These are phyloP conservation scores for Sinocyclocheilus rhinocerous DNA, from an alignment of 2,113 vertebrate genomes.

Conservation along the genomic window DNA sequence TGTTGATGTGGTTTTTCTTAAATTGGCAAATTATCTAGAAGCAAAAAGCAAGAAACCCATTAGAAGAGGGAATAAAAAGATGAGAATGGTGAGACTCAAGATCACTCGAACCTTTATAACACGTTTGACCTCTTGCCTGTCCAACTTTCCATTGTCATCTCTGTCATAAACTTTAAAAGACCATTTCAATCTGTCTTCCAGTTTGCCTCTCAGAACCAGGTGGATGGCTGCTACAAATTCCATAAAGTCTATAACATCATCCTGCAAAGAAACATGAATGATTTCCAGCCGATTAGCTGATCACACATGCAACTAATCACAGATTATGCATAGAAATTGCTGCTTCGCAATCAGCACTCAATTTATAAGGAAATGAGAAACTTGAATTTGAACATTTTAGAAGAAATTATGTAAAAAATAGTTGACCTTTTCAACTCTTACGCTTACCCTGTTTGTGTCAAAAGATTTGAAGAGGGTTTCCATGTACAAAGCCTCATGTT, in stretches of 20 bases:
- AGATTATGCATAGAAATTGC: slow-evolving; percentile 27
- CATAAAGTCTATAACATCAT: slow-evolving; percentile 83
- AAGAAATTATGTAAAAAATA: background rate
- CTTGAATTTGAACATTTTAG: background rate
- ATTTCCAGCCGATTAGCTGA: background rate
- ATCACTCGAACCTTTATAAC: slow-evolving; percentile 72
- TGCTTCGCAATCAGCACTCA: background rate
- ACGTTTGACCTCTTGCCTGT: slow-evolving; percentile 77
- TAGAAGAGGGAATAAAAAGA: background rate
- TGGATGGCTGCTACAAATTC: slow-evolving; percentile 85
- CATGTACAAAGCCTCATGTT: slow-evolving; percentile 79
- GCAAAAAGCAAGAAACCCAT: background rate
- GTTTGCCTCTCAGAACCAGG: slow-evolving; percentile 81
- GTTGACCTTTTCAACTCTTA: background rate
- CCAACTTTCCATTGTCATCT: slow-evolving; percentile 81
- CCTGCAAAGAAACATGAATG: slow-evolving; percentile 64
- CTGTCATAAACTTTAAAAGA: slow-evolving; percentile 86
- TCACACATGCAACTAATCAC: background rate
- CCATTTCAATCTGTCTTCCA: slow-evolving; percentile 84
- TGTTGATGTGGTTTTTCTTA: slow-evolving; percentile 42
- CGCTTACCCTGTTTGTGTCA: slow-evolving; percentile 79
- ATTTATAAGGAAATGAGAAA: background rate
- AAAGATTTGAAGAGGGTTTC: slow-evolving; percentile 84
- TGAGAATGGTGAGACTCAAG: background rate
- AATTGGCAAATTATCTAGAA: slow-evolving; percentile 67